Conservation (phyloP, 30 jellyfish, hydroid and myxozoan species). For the Aurelia coerulea region DNA sequence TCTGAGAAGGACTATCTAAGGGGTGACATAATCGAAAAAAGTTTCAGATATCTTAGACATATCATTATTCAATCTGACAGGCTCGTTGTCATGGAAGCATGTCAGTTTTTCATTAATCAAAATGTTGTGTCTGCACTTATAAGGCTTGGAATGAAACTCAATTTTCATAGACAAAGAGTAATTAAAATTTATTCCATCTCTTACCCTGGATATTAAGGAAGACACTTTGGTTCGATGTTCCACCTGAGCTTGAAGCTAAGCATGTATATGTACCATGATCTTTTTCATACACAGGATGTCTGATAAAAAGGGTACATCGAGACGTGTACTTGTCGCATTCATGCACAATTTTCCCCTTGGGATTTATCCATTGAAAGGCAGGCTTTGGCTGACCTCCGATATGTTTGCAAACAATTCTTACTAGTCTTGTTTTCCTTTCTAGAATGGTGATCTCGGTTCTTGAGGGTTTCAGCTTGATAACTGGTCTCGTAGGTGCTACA, state of each 20-base stretch:
- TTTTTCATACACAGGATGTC: neutral
- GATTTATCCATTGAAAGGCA: conserved; percentile 42
- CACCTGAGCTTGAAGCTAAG: conserved; percentile 26
- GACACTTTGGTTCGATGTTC: neutral
- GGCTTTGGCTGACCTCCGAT: conserved; percentile 59
- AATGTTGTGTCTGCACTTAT: no score
- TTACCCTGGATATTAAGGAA: no score
- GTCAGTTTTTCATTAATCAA: no score
- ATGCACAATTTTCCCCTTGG: conserved; percentile 28
- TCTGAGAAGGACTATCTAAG: no score
- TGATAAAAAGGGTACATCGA: conserved; percentile 24
- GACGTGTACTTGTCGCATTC: conserved; percentile 8
- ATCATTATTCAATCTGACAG: no score
- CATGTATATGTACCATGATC: conserved; percentile 63
- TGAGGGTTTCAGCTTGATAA: conserved; percentile 12
- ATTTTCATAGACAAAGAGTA: no score
- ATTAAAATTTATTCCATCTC: no score
- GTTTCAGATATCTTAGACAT: no score
- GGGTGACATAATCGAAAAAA: no score
- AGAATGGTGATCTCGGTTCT: neutral
- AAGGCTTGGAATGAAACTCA: no score
- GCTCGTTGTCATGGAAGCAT: no score
- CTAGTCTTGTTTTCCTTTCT: no score
- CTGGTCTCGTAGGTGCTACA: conserved; percentile 28
- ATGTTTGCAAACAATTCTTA: conserved; percentile 27